These are phyloP conservation scores for Chirona hameri DNA, from an alignment of 2,888 invertebrate genomes.

Conservation along the genomic window DNA sequence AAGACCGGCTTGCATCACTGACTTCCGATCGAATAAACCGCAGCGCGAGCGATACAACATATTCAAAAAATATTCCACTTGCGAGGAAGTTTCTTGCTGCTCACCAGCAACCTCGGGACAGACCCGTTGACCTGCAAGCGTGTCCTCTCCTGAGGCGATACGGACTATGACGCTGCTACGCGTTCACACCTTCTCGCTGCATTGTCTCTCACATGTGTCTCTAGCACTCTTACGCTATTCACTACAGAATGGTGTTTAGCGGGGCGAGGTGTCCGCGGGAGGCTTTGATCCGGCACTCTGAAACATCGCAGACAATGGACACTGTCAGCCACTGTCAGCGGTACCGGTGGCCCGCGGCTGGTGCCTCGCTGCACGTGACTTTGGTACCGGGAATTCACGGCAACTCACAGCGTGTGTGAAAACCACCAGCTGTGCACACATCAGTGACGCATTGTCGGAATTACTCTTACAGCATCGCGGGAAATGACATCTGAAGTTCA, in stretches of 20 bases:
- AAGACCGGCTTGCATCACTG: too few relatives aligned
- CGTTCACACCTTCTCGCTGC: too few relatives aligned
- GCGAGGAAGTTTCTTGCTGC: too few relatives aligned
- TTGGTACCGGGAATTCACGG: neutral
- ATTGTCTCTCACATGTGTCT: neutral
- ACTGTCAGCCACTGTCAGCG: neutral
- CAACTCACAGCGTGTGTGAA: too few relatives aligned
- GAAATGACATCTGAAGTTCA: neutral
- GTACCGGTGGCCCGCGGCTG: neutral
- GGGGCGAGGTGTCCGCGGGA: neutral
- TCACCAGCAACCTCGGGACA: too few relatives aligned
- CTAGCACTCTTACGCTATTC: slow-evolving; percentile 6
- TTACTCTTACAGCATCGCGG: neutral
- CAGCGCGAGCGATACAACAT: too few relatives aligned
- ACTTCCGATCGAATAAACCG: too few relatives aligned
- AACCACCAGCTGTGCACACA: neutral
- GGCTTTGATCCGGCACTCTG: neutral
- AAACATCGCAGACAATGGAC: neutral
- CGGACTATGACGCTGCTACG: too few relatives aligned
- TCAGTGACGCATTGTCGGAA: neutral
- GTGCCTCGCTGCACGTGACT: neutral
- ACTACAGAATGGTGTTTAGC: neutral
- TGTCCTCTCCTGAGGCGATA: too few relatives aligned
- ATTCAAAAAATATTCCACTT: too few relatives aligned
- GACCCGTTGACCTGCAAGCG: too few relatives aligned